phyloP scores from a whole-genome alignment of 1,140 invertebrate genomes.

The Drosophila miranda region DNA sequence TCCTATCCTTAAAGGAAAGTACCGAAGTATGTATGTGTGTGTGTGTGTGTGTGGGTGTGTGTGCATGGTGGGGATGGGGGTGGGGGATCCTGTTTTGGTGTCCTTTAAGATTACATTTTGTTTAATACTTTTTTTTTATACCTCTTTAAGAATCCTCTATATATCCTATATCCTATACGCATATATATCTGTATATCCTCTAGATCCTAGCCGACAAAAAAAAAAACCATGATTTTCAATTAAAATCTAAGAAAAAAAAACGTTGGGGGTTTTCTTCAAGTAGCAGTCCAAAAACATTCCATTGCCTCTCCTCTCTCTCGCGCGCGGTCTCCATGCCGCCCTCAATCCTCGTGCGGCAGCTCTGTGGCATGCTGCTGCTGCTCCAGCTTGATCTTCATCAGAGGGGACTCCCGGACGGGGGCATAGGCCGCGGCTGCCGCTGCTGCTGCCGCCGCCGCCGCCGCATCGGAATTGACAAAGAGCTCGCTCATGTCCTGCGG shows the following conservation, averaged over 20 bases:
- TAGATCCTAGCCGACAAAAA: constrained; percentile 62
- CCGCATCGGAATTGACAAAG: constrained; percentile 86
- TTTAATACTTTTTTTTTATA: constrained; percentile 59
- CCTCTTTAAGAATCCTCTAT: constrained; percentile 7
- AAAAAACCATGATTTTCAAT: constrained; percentile 65
- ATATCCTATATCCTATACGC: constrained; percentile 3
- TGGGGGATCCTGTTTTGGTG: constrained; percentile 9
- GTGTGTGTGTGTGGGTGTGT: constrained; percentile 24
- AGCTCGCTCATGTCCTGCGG: constrained; percentile 84
- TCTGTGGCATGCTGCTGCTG: constrained; percentile 75
- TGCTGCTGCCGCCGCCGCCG: constrained; percentile 60
- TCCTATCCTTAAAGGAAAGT: constrained; percentile 80
- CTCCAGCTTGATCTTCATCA: constrained; percentile 81
- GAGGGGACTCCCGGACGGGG: constrained; percentile 63
- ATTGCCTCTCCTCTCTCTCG: constrained; percentile 24
- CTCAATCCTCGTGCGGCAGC: constrained; percentile 75
- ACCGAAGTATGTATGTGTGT: constrained; percentile 62
- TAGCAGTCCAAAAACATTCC: constrained; percentile 76
- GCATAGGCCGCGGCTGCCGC: constrained; percentile 61
- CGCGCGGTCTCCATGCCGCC: neutral
- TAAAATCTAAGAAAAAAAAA: constrained; percentile 67
- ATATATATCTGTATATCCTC: constrained; percentile 5
- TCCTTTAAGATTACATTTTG: constrained; percentile 47
- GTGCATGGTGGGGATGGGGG: constrained; percentile 5
- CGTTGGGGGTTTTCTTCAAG: constrained; percentile 73